Base-by-base conservation (phyloP, 2,797 vertebrate genomes). In the Fistularia commersonii region DNA sequence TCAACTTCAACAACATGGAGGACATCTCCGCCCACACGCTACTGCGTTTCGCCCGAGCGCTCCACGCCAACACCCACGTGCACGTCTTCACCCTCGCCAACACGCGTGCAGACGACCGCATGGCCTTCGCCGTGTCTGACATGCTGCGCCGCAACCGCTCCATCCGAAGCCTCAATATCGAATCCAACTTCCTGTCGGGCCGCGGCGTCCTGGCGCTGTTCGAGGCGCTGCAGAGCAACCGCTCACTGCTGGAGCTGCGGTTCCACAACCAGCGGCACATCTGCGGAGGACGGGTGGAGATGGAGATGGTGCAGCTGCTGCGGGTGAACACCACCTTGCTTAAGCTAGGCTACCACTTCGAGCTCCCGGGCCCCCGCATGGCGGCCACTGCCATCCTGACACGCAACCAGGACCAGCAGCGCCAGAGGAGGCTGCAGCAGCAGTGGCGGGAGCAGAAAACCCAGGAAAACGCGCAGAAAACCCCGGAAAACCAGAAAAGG, bases 1-100 rank as follows among this genome's bases (percentile, higher is more conserved):
- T 99, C 56, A 99, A 99, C 52, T 80, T 99, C 64, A 99, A 99
- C 89, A 99, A 99, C 56, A 94, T 97, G 4, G 96, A 99, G 0
- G 84, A 90, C 53, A 81, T 88, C 33, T 76, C 90, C 23, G 23
- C 23, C 23, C 23, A 23, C 2, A 23, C 23, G 23, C 90, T 99
- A 0, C 87, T 92, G 38, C 86, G 90, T 12, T 97, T 99, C 47
- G 90, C 94, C 0, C 93, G 96, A 59, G 95, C 94, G 0, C 79
- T 99, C 61, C 82, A 84, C 61, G 82, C 86, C 74, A 99, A 99
- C 90, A 91, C 91, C 0, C 82, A 87, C 0, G 95, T 99, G 23
- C 91, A 87, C 57, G 73, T 88, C 5, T 93, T 99, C 64, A 98
- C 90, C 57, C 84, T 99, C 37, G 95, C 96, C 6, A 99, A 98